Evolutionary conservation across 2,113 vertebrate species (phyloP).

Genomic region (Campylomormyrus tamandua): DNA sequence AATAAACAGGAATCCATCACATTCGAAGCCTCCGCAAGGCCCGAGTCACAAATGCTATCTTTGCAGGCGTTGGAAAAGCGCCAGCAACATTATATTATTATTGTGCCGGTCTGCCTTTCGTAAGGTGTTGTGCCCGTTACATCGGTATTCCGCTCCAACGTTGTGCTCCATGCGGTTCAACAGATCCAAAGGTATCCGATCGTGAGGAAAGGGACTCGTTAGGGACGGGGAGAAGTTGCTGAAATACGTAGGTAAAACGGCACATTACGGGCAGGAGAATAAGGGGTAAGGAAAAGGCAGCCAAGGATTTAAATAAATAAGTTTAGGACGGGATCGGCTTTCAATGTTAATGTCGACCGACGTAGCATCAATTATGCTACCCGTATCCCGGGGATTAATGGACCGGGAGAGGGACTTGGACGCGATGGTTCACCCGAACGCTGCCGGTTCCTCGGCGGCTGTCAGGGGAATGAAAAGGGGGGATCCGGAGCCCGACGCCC

Average conservation of each 20-base stretch:
- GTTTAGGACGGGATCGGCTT: slow-evolving; percentile 32
- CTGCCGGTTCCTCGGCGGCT: slow-evolving; percentile 37
- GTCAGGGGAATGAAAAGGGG: slow-evolving; percentile 63
- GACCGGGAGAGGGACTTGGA: slow-evolving; percentile 71
- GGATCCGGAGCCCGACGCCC: slow-evolving; percentile 63
- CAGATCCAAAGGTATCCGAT: not conserved
- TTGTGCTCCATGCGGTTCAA: not conserved
- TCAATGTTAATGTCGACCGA: slow-evolving; percentile 77
- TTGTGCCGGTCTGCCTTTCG: not conserved
- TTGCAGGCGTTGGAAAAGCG: not conserved
- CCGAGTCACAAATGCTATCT: not conserved
- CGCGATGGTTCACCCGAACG: slow-evolving; percentile 53
- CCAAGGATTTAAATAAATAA: slow-evolving; percentile 21
- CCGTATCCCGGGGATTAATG: slow-evolving; percentile 64
- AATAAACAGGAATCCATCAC: not conserved
- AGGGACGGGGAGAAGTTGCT: not conserved
- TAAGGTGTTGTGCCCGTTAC: not conserved
- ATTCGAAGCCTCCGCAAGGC: not conserved
- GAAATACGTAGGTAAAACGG: not conserved
- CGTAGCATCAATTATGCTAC: slow-evolving; percentile 70
- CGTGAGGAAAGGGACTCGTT: not conserved
- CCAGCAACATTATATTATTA: not conserved
- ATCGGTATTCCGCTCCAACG: not conserved
- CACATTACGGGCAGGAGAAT: not conserved
- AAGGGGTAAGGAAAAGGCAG: slow-evolving; percentile 22